Conservation (phyloP, 2,797 vertebrate genomes). For the Tenualosa ilisha region DNA sequence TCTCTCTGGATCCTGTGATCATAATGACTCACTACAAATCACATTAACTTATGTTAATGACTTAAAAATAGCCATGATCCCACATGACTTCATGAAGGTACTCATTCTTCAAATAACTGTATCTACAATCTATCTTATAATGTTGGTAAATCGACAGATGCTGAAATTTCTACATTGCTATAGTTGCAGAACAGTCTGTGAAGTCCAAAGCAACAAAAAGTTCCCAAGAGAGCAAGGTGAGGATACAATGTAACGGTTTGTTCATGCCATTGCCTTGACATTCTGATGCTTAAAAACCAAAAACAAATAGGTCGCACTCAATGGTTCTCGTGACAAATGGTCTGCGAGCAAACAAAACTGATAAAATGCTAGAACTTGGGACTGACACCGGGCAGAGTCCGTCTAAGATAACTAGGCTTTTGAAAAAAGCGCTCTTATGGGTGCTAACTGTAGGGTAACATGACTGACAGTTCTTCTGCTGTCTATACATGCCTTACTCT, state of each 20-base stretch:
- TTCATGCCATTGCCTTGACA: neutral
- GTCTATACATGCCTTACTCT: neutral
- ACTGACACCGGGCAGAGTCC: neutral
- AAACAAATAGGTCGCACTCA: neutral
- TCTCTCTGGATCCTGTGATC: too few relatives aligned
- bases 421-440: neutral
- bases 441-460: neutral
- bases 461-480: neutral
- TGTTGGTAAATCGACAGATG: neutral
- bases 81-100: neutral
- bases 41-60: neutral
- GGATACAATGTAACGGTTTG: too few relatives aligned
- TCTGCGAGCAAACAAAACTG: neutral
- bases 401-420: neutral
- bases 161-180: neutral
- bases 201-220: neutral
- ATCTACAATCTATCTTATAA: too few relatives aligned
- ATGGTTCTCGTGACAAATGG: neutral
- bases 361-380: neutral
- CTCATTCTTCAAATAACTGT: neutral
- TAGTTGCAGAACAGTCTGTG: neutral
- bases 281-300: neutral
- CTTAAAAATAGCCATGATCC: constrained; percentile 4
- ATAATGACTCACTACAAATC: too few relatives aligned
- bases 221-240: too few relatives aligned